Percentiles rank a stretch among this genome's conserved stretches.
These are phyloP conservation scores for Ophiodon elongatus DNA, from an alignment of 2,113 vertebrate species.

Conservation along the genomic window DNA sequence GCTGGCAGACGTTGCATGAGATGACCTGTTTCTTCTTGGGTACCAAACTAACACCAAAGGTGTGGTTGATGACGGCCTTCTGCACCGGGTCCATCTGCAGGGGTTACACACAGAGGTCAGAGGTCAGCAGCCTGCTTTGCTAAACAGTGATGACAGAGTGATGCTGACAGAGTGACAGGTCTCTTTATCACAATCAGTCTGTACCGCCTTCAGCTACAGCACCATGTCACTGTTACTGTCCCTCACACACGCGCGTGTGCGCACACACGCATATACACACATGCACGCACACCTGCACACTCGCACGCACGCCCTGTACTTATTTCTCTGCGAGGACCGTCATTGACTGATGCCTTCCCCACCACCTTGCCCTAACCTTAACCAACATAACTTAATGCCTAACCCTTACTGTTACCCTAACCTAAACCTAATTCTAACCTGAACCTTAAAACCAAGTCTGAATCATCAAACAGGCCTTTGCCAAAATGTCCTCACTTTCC, in stretches of 20 bases:
- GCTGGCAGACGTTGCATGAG: conserved; percentile 95
- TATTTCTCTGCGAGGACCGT: not conserved
- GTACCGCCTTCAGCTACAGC: conserved; percentile 11
- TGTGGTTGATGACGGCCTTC: conserved; percentile 99
- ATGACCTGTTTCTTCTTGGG: conserved; percentile 96
- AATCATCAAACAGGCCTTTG: not conserved
- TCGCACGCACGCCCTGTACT: conserved; percentile 1
- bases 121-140: conserved; percentile 24
- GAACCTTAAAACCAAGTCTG: not conserved
- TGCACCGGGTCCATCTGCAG: conserved; percentile 98
- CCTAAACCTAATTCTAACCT: not conserved
- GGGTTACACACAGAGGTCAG: conserved; percentile 47
- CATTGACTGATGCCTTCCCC: not conserved
- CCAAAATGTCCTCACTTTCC: not conserved
- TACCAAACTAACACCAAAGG: conserved; percentile 94
- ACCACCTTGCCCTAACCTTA: not conserved
- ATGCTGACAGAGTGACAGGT: conserved; percentile 19
- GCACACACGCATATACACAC: conserved; percentile 17
- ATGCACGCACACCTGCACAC: not conserved
- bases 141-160: conserved; percentile 6
- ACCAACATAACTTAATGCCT: not conserved
- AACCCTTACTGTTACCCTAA: not conserved
- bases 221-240: conserved; percentile 17
- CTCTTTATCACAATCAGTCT: conserved; percentile 15
- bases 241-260: conserved; percentile 20